Evolutionary conservation across 2,113 vertebrate species (phyloP).

Genomic region (Suricata suricatta): DNA sequence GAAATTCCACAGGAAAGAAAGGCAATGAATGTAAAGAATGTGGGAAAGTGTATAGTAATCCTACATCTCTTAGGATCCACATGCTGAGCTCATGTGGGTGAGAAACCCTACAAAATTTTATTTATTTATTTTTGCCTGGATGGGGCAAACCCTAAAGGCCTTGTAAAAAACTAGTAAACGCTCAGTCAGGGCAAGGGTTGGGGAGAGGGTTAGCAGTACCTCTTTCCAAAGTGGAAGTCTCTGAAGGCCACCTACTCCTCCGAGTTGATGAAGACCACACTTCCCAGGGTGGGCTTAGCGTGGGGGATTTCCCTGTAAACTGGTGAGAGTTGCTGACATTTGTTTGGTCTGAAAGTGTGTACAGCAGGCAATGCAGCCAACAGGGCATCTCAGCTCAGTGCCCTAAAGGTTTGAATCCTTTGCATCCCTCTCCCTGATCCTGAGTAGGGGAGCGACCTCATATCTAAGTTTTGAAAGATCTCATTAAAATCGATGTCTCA

Average conservation of each 20-base stretch:
- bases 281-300: background rate
- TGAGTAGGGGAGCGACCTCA: background rate
- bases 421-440: background rate
- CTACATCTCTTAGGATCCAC: background rate
- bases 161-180: background rate
- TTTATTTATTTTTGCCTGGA: background rate
- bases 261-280: background rate
- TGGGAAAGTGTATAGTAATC: background rate
- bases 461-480: background rate
- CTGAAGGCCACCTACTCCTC: fast-evolving
- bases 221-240: background rate
- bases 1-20: background rate
- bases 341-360: fast-evolving
- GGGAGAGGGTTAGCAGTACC: background rate
- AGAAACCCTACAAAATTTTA: background rate
- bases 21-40: background rate
- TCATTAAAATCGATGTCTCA: background rate
- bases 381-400: background rate
- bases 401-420: background rate
- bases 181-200: background rate
- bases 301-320: background rate
- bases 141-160: background rate
- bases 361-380: background rate
- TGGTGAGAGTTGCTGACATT: background rate
- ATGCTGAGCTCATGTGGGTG: slow-evolving; percentile 8